Percentiles rank a stretch among this genome's conserved stretches.
Evolutionary conservation across 2,888 invertebrate species (phyloP).

Genomic region (Acanthosepion esculentum): DNA sequence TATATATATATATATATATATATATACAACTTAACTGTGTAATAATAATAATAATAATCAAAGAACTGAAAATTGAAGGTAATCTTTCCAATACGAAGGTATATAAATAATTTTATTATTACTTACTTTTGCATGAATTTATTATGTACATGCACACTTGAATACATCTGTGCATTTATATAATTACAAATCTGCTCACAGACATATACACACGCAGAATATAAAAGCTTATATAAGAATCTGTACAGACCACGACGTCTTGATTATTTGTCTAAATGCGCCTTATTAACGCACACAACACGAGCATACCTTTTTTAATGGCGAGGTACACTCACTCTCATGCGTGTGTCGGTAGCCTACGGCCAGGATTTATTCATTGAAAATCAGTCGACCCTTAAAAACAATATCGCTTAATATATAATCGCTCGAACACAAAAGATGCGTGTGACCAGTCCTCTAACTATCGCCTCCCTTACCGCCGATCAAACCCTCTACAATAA

Average conservation of each 20-base stretch:
- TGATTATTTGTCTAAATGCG: neutral
- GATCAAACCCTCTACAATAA: neutral
- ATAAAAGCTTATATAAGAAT: neutral
- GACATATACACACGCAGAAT: neutral
- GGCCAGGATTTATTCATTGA: no score
- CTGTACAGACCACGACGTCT: neutral
- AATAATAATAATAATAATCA: neutral
- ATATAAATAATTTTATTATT: no score
- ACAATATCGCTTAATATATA: neutral
- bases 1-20: constrained; percentile 36
- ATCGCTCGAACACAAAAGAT: neutral
- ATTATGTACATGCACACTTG: no score
- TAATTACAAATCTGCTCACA: no score
- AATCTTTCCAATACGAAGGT: no score
- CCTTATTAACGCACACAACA: no score
- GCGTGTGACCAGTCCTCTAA: neutral
- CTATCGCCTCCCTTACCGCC: neutral
- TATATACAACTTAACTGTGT: neutral
- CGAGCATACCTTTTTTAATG: neutral
- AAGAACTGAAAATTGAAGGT: neutral
- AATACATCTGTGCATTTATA: no score
- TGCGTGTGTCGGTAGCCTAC: neutral
- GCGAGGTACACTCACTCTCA: neutral
- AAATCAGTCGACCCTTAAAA: neutral
- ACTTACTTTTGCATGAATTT: no score